Evolutionary conservation across 2,797 vertebrate species (phyloP).

Genomic region (Hafferia zeledoni): DNA sequence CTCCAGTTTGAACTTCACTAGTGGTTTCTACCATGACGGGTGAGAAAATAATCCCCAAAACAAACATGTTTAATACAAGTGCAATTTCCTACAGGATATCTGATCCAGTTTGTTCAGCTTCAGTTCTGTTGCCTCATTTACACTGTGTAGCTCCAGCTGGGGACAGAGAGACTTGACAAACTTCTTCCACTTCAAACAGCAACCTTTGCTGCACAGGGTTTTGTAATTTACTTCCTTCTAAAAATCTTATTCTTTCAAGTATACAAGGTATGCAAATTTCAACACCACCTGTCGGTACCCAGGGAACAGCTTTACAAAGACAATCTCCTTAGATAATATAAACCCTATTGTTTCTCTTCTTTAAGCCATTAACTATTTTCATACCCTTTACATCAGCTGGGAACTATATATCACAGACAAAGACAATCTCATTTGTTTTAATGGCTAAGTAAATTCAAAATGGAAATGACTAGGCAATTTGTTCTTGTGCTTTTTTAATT

Average conservation of each 20-base stretch:
- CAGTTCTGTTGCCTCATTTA: neutral
- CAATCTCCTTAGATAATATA: constrained; percentile 24
- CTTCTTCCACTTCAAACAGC: neutral
- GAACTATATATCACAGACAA: constrained; percentile 47
- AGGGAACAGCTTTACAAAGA: constrained; percentile 44
- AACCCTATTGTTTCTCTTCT: constrained; percentile 41
- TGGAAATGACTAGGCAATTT: constrained; percentile 53
- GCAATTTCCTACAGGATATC: neutral
- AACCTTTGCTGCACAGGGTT: neutral
- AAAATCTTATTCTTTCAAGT: neutral
- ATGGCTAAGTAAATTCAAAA: constrained; percentile 56
- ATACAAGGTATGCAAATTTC: constrained; percentile 26
- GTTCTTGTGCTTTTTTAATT: neutral
- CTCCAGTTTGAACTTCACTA: neutral
- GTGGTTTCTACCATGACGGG: neutral
- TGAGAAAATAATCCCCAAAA: neutral
- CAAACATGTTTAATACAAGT: neutral
- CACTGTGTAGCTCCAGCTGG: accelerated
- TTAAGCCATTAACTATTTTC: constrained; percentile 54
- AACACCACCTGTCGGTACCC: constrained; percentile 2
- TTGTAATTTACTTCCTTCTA: neutral
- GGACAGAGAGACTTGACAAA: neutral
- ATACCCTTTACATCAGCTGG: constrained; percentile 42
- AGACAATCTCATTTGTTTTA: constrained; percentile 62
- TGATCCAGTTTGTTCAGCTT: neutral